Base-by-base conservation (phyloP, 2,888 invertebrate species). In the Allacma fusca region DNA sequence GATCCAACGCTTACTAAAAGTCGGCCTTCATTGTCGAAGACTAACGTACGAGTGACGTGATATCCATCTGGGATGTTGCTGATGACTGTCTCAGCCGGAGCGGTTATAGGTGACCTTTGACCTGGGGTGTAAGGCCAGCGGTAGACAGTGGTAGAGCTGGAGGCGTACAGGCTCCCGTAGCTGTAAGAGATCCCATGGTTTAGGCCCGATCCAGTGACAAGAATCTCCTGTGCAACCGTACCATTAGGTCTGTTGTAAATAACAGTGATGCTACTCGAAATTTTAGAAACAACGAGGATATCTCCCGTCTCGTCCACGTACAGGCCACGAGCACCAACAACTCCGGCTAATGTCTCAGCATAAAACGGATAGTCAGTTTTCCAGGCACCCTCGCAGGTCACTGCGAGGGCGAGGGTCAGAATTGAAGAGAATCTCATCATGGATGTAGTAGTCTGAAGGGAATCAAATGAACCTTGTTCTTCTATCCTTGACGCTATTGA, bases 91-190 rank as follows among this genome's bases (percentile, higher is more conserved):
- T 62, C 70, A 12, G 73, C 65, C 21, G 65, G 21, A 19, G 50
- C 74, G 4, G 68, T 69, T 13, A 81, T 23, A 0, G n/a, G 34
- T 29, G 64, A 29, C n/a, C 82, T 24, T 40, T 74, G 69, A 40
- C 82, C 83, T 4, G 82, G 69, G 24, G 21, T 68, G 76, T 83
- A 83, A 21, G 80, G 79, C 82, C 82, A 82, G 1, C 83, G 71
- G n/a, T 80, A 79, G 21, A 83, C 80, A 5, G 62, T 65, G 7
- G 77, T 57, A 4, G 72, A 7, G 43, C 75, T 76, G 24, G 81
- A 80, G 5, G 82, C 82, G 67, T 83, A 83, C 21, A 83, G 34
- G 40, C 29, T 82, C 0, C 80, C 80, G 9, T 67, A 9, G 5
- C 57, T 40, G 43, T 72, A 79, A 0, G 79, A 77, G n/a, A 83